Conservation (phyloP, 2,113 vertebrate species). For the Alectura lathami region DNA sequence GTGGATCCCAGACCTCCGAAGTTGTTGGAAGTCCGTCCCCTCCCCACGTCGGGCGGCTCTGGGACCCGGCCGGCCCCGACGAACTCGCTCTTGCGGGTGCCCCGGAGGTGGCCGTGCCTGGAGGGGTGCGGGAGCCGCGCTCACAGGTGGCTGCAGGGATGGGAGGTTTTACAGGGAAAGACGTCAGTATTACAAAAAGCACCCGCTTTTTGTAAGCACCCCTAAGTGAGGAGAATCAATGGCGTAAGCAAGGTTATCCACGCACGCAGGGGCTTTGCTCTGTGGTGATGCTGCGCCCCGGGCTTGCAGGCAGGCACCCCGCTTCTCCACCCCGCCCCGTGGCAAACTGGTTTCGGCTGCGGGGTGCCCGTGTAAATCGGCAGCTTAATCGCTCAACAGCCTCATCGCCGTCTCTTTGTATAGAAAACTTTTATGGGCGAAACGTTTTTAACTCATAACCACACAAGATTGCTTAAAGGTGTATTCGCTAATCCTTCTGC, state of each 20-base stretch:
- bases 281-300: too few relatives aligned
- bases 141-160: not conserved
- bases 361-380: not conserved
- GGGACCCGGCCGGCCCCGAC: too few relatives aligned
- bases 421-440: not conserved
- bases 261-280: too few relatives aligned
- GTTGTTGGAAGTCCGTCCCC: not conserved
- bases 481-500: not conserved
- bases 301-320: not conserved
- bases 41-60: not conserved
- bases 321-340: too few relatives aligned
- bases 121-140: not conserved
- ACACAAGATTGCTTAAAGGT: not conserved
- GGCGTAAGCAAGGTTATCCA: too few relatives aligned
- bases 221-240: not conserved
- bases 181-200: too few relatives aligned
- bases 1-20: not conserved
- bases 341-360: not conserved
- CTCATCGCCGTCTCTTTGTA: rapidly evolving
- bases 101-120: not conserved
- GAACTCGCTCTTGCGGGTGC: too few relatives aligned
- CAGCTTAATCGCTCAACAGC: rapidly evolving
- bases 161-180: not conserved
- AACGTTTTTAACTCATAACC: not conserved
- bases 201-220: not conserved